Evolutionary conservation across 2,113 vertebrate species (phyloP).

Genomic region (Callospermophilus lateralis): DNA sequence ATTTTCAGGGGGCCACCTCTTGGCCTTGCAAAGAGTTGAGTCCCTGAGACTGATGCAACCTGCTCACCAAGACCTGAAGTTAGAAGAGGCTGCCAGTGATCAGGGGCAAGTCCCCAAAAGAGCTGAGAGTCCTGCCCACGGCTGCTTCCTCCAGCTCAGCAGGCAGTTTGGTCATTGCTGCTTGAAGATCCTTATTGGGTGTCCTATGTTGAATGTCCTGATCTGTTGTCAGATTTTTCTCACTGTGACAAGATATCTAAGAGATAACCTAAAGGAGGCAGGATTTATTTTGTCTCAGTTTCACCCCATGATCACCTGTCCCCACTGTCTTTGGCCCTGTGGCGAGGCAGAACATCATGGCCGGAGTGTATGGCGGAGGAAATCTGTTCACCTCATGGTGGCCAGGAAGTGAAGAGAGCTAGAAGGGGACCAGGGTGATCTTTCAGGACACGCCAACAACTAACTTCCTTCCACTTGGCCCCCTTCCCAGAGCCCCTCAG

Average conservation of each 20-base stretch:
- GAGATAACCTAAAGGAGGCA: background rate
- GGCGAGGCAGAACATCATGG: background rate
- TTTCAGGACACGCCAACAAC: too few species aligned
- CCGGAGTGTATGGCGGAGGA: background rate
- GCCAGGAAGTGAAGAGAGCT: background rate
- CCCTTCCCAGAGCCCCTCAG: background rate
- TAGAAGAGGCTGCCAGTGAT: background rate
- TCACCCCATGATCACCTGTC: background rate
- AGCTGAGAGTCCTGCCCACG: too few species aligned
- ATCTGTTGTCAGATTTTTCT: background rate
- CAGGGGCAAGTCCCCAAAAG: background rate
- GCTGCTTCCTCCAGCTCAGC: background rate
- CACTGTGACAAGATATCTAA: background rate
- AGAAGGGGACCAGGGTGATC: too few species aligned
- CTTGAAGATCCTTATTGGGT: background rate
- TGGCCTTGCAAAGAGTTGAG: background rate
- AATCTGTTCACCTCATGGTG: background rate
- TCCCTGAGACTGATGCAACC: background rate
- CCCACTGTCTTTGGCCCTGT: background rate
- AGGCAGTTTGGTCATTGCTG: accelerated
- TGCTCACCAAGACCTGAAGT: background rate
- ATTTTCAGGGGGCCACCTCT: background rate
- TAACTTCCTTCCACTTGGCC: background rate
- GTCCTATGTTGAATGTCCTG: too few species aligned
- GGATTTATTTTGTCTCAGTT: background rate